phyloP scores from a whole-genome alignment of 2,113 vertebrate genomes.

The Lepus americanus region DNA sequence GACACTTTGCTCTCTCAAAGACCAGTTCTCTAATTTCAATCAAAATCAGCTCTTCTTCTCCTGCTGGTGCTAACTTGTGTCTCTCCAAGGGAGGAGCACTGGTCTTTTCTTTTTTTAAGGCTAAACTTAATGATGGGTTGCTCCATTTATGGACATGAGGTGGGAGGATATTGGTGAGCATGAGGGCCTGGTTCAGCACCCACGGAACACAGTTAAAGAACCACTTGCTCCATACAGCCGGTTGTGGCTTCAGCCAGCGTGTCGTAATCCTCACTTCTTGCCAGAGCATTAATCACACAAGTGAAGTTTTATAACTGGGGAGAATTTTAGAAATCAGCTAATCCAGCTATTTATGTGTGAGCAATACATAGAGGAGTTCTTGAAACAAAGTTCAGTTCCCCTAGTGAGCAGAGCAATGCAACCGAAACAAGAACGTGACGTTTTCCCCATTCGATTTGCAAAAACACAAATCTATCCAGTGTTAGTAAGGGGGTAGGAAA shows the following conservation, averaged over 20 bases:
- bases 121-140: not conserved
- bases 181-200: not conserved
- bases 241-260: not conserved
- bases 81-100: not conserved
- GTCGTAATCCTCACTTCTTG: not conserved
- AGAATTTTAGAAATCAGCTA: conserved; percentile 4
- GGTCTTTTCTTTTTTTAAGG: not conserved
- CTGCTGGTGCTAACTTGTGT: not conserved
- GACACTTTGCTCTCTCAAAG: not conserved
- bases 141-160: not conserved
- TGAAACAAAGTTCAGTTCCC: not conserved
- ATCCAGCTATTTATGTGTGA: conserved; percentile 37
- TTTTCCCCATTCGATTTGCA: not conserved
- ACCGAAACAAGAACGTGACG: not conserved
- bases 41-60: not conserved
- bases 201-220: not conserved
- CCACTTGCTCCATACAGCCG: not conserved
- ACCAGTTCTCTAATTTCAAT: not conserved
- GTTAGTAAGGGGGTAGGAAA: not conserved
- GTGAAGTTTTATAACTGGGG: conserved; percentile 7
- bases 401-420: not conserved
- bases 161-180: not conserved
- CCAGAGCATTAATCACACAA: not conserved
- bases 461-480: not conserved
- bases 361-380: not conserved